A percentile compares a stretch with the other conserved stretches of the same genome.
These are phyloP conservation scores for Cathartes aura DNA, from an alignment of 2,113 vertebrate genomes.

Conservation along the genomic window DNA sequence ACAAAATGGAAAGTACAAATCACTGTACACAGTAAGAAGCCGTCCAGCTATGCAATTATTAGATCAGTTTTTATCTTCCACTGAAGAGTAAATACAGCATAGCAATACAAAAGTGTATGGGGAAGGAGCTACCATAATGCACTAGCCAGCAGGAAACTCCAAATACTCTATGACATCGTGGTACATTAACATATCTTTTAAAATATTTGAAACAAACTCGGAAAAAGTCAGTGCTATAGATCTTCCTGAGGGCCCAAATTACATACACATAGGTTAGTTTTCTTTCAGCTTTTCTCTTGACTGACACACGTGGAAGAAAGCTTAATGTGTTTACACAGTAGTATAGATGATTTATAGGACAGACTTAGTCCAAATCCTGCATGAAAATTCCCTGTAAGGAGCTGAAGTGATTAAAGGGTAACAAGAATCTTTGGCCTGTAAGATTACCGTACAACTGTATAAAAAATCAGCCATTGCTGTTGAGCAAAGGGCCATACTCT, in stretches of 20 bases:
- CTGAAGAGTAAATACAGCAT: not conserved
- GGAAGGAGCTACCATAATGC: not conserved
- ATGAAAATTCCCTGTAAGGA: not conserved
- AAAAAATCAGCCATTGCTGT: not conserved
- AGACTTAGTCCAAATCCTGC: not conserved
- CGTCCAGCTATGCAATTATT: not conserved
- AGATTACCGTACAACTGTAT: not conserved
- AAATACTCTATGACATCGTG: not conserved
- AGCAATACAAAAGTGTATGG: accelerated
- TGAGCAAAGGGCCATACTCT: not conserved
- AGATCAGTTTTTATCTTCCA: not conserved
- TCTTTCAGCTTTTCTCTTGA: not conserved
- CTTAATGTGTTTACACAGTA: not conserved
- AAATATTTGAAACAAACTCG: not conserved
- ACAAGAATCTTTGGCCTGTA: not conserved
- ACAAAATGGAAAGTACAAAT: not conserved
- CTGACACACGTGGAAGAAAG: not conserved
- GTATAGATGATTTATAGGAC: not conserved
- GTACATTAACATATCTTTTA: not conserved
- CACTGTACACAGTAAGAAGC: not conserved
- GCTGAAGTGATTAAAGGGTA: not conserved
- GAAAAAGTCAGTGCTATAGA: not conserved
- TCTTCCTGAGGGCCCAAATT: not conserved
- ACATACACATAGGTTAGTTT: not conserved
- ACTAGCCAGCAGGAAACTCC: not conserved